These are phyloP conservation scores for Sorex araneus DNA, from an alignment of 2,113 vertebrate species.

Conservation along the genomic window DNA sequence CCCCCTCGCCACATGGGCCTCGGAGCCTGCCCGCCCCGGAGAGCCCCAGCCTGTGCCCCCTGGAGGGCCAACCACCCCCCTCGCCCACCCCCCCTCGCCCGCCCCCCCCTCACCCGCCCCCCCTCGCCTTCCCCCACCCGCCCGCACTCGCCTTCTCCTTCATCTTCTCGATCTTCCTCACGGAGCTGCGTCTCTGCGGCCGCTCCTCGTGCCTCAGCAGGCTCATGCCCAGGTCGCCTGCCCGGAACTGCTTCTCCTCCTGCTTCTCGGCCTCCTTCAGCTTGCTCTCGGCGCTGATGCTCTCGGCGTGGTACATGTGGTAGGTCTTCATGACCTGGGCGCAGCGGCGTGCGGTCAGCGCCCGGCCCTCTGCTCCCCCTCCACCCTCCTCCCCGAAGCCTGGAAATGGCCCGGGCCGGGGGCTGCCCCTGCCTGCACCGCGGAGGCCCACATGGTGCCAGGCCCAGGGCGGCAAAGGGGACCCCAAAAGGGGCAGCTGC, in stretches of 20 bases:
- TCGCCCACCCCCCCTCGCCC: too few relatives aligned
- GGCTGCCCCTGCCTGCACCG: too few relatives aligned
- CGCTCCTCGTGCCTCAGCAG: constrained; percentile 96
- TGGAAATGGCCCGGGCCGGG: not conserved
- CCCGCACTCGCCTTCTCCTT: constrained; percentile 90
- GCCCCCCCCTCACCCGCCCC: too few relatives aligned
- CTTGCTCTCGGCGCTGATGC: constrained; percentile 97
- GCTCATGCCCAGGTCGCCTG: constrained; percentile 93
- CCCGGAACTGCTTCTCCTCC: constrained; percentile 98
- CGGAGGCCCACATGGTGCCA: not conserved
- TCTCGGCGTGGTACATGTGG: constrained; percentile 99
- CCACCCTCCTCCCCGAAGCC: not conserved
- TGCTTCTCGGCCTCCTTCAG: constrained; percentile 99
- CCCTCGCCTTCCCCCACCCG: constrained; percentile 84
- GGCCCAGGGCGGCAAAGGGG: not conserved
- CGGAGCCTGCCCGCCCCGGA: too few relatives aligned
- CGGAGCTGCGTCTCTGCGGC: constrained; percentile 96
- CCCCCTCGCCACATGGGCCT: too few relatives aligned
- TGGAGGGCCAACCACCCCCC: too few relatives aligned
- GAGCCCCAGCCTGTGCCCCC: too few relatives aligned
- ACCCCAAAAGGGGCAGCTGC: not conserved
- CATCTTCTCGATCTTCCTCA: constrained; percentile 97
- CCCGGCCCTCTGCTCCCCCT: too few relatives aligned
- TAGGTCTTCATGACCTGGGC: constrained; percentile 99
- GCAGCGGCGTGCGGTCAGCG: not conserved